phyloP scores from a whole-genome alignment of 2,113 vertebrate species.

The Axis porcinus region DNA sequence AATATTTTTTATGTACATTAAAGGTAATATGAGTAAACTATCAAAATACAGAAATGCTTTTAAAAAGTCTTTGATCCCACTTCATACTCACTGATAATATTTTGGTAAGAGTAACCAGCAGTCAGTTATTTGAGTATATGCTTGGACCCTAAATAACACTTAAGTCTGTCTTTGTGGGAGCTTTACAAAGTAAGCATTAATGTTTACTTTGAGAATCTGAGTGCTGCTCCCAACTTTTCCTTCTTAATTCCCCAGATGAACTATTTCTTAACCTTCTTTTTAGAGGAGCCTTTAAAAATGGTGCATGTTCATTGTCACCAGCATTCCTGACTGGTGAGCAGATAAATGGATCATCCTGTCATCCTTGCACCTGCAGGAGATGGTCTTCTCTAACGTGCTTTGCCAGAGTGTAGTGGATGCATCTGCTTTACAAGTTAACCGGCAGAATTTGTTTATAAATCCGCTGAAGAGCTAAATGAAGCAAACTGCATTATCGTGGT shows the following conservation, averaged over 20 bases:
- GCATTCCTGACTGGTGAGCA: slow-evolving; percentile 62
- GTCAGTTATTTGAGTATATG: background rate
- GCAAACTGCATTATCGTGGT: slow-evolving; percentile 82
- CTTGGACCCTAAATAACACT: background rate
- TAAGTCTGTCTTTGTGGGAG: background rate
- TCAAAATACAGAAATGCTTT: background rate
- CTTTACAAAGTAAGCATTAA: background rate
- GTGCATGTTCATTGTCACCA: slow-evolving; percentile 53
- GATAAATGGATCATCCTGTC: slow-evolving; percentile 70
- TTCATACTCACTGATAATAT: background rate
- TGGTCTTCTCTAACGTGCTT: slow-evolving; percentile 61
- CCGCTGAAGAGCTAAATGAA: slow-evolving; percentile 81
- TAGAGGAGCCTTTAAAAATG: slow-evolving; percentile 41
- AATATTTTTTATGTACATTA: background rate
- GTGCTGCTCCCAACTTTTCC: background rate
- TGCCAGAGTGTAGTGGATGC: slow-evolving; percentile 70
- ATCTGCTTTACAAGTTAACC: slow-evolving; percentile 82
- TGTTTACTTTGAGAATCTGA: background rate
- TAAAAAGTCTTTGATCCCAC: background rate
- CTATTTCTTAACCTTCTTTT: background rate
- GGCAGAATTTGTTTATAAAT: slow-evolving; percentile 83
- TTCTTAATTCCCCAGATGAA: background rate
- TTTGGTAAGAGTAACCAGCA: background rate
- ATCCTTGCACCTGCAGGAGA: slow-evolving; percentile 80
- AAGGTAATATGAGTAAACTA: background rate